Percentiles rank a stretch among this genome's conserved stretches.
phyloP scores from a whole-genome alignment of 2,797 vertebrate species.

The Ciconia nigra region DNA sequence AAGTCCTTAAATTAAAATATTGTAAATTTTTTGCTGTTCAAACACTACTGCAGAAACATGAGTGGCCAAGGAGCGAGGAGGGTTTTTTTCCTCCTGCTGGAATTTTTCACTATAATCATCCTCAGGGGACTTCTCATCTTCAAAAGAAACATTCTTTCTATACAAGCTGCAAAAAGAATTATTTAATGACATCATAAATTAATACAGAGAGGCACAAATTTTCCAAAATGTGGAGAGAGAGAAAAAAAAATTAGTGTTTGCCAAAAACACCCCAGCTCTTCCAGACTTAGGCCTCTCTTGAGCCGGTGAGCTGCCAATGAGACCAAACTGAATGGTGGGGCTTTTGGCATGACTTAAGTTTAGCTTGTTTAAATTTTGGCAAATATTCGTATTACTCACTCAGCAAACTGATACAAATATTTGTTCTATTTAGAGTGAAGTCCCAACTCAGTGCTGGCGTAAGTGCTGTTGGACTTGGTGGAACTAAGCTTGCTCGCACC shows the following conservation, averaged over 20 bases:
- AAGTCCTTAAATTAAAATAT: not conserved
- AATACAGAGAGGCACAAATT: conserved; percentile 52
- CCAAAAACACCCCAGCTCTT: conserved; percentile 50
- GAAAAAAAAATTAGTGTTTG: not conserved
- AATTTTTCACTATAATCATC: conserved; percentile 35
- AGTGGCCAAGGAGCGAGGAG: not conserved
- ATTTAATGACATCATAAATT: conserved; percentile 72
- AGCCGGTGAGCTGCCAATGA: conserved; percentile 35
- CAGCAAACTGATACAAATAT: conserved; percentile 67
- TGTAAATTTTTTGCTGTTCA: not conserved
- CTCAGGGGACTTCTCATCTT: conserved; percentile 48
- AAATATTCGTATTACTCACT: conserved; percentile 51
- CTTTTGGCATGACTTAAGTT: conserved; percentile 49
- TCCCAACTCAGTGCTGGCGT: conserved; percentile 47
- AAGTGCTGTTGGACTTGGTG: not conserved
- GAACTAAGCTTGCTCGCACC: not conserved
- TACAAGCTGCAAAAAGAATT: conserved; percentile 68
- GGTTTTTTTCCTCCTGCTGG: not conserved
- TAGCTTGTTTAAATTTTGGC: conserved; percentile 63
- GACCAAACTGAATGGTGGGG: conserved; percentile 57
- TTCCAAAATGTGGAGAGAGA: conserved; percentile 55
- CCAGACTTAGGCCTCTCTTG: conserved; percentile 53
- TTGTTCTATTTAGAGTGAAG: conserved; percentile 54
- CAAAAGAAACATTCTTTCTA: conserved; percentile 63
- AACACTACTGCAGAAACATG: not conserved